Evolutionary conservation across 2,888 invertebrate species (phyloP).

Genomic region (Cosmorhoe ocellata): DNA sequence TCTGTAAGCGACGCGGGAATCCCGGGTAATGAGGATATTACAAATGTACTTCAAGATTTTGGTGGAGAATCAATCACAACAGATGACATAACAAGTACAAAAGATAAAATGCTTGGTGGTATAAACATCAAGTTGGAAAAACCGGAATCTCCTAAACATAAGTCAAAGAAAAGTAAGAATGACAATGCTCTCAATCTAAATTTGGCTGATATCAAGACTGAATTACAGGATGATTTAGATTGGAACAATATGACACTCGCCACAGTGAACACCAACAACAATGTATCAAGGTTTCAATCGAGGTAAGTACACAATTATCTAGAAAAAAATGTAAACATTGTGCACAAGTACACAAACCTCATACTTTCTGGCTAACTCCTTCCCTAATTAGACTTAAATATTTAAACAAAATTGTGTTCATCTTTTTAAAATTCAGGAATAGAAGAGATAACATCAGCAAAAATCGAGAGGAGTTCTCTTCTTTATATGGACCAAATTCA

Average conservation of each 20-base stretch:
- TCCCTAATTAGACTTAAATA: no score
- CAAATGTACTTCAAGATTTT: conserved; percentile 54
- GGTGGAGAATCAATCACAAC: conserved; percentile 34
- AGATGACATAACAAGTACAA: conserved; percentile 44
- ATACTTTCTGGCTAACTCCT: no score
- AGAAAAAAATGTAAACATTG: neutral
- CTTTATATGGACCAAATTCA: conserved; percentile 69
- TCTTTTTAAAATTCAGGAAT: conserved; percentile 70
- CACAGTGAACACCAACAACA: conserved; percentile 68
- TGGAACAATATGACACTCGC: conserved; percentile 78
- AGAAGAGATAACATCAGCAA: conserved; percentile 74
- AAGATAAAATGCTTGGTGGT: conserved; percentile 73
- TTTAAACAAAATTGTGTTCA: neutral
- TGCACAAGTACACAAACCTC: no score
- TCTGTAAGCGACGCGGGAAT: conserved; percentile 69
- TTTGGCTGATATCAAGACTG: conserved; percentile 74
- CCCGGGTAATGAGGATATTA: conserved; percentile 53
- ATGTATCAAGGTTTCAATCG: conserved; percentile 65
- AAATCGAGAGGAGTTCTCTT: conserved; percentile 71
- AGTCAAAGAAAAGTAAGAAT: conserved; percentile 58
- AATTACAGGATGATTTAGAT: conserved; percentile 74
- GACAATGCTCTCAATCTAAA: conserved; percentile 48
- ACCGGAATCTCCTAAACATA: conserved; percentile 43
- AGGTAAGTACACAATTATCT: conserved; percentile 54
- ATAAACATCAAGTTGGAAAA: conserved; percentile 71